Percentiles rank a stretch among this genome's conserved stretches.
These are phyloP conservation scores for Dolichallabes microphthalmus DNA, from an alignment of 2,113 vertebrate species.

Conservation along the genomic window DNA sequence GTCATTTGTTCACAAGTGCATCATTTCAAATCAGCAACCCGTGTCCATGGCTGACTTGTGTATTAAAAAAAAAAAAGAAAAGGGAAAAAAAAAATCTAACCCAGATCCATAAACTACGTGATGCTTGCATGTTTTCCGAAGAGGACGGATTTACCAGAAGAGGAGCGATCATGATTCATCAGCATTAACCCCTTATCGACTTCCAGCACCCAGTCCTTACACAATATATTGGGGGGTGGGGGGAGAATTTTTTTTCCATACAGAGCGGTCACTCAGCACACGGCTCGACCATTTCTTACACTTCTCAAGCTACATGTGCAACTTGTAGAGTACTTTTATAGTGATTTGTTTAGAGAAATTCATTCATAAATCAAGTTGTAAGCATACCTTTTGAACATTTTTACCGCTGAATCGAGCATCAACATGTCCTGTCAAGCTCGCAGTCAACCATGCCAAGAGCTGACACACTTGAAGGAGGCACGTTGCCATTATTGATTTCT, in stretches of 20 bases:
- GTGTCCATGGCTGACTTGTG: neutral
- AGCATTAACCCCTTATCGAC: slow-evolving; percentile 11
- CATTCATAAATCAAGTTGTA: neutral
- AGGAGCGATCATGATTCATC: slow-evolving; percentile 9
- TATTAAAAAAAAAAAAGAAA: neutral
- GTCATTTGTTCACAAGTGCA: neutral
- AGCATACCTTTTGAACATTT: neutral
- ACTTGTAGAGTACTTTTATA: no score
- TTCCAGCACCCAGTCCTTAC: neutral
- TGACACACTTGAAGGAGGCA: neutral
- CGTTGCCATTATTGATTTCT: neutral
- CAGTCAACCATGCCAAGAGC: neutral
- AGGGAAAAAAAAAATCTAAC: no score
- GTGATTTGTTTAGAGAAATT: neutral
- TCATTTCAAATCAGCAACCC: neutral
- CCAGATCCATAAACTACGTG: neutral
- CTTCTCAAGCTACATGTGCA: neutral
- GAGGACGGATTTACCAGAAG: slow-evolving; percentile 17
- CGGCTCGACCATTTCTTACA: neutral
- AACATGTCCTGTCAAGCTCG: neutral
- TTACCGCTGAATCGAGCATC: neutral
- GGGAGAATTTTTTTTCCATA: no score
- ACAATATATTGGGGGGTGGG: neutral
- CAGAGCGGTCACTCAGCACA: neutral
- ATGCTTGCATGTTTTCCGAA: slow-evolving; percentile 12